A percentile compares a stretch with the other conserved stretches of the same genome.
Conservation (phyloP, 1,140 invertebrate genomes). For the Bombus cullumanus region DNA sequence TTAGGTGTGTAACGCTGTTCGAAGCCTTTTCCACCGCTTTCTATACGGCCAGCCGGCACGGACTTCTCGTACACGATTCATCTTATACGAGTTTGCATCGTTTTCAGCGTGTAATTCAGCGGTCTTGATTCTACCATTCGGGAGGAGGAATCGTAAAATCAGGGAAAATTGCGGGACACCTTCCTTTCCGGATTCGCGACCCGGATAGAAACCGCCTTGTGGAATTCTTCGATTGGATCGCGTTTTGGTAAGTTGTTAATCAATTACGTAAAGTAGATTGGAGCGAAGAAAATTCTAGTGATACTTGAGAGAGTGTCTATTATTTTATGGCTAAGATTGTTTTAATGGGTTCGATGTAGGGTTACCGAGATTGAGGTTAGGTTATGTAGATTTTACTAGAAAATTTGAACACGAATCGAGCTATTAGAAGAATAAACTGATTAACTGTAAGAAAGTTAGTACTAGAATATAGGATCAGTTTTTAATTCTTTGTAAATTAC, state of each 20-base stretch:
- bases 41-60: not conserved
- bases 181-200: constrained; percentile 24
- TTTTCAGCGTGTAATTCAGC: constrained; percentile 53
- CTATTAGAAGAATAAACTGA: no score
- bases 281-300: not conserved
- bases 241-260: not conserved
- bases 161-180: constrained; percentile 39
- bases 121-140: constrained; percentile 41
- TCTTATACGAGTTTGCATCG: not conserved
- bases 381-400: not conserved
- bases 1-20: constrained; percentile 61
- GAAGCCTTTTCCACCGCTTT: constrained; percentile 33
- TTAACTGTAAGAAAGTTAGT: no score
- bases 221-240: not conserved
- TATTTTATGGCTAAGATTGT: not conserved
- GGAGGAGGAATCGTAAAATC: not conserved
- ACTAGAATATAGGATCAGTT: no score
- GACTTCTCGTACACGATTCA: not conserved
- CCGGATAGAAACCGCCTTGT: not conserved
- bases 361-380: not conserved
- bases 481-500: no score
- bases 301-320: not conserved
- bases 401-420: not conserved
- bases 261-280: not conserved
- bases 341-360: not conserved